Evolutionary conservation across 2,888 invertebrate genomes (phyloP).

Genomic region (Trachelus stipa): DNA sequence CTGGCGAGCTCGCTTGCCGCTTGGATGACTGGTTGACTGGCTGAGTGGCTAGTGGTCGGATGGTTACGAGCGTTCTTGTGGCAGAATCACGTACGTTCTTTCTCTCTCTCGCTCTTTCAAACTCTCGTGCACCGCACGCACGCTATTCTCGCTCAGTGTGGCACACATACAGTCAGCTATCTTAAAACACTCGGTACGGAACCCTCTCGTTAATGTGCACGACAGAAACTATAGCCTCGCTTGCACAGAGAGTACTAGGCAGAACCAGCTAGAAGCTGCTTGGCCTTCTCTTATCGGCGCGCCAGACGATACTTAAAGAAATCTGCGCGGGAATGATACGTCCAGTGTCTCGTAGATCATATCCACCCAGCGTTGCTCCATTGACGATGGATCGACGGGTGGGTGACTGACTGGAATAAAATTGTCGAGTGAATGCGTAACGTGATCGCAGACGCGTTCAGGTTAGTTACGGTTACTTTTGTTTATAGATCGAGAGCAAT

Average conservation of each 20-base stretch:
- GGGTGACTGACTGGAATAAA: neutral
- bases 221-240: neutral
- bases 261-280: neutral
- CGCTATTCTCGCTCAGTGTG: neutral
- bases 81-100: conserved; percentile 19
- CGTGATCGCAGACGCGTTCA: neutral
- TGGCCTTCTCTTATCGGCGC: neutral
- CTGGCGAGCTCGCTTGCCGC: conserved; percentile 41
- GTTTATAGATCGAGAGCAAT: conserved; percentile 2
- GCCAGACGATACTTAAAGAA: neutral
- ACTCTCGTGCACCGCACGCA: neutral
- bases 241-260: neutral
- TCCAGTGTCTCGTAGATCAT: neutral
- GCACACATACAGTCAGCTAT: neutral
- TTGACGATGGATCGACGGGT: neutral
- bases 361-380: neutral
- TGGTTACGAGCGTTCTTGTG: conserved; percentile 21
- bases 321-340: neutral
- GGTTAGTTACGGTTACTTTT: neutral
- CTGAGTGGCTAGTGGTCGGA: conserved; percentile 27
- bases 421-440: neutral
- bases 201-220: neutral
- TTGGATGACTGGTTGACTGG: conserved; percentile 32
- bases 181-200: neutral
- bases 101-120: conserved; percentile 14